A percentile compares a stretch with the other conserved stretches of the same genome.
phyloP scores from a whole-genome alignment of 2,888 invertebrate species.

The Pyrgus malvae region DNA sequence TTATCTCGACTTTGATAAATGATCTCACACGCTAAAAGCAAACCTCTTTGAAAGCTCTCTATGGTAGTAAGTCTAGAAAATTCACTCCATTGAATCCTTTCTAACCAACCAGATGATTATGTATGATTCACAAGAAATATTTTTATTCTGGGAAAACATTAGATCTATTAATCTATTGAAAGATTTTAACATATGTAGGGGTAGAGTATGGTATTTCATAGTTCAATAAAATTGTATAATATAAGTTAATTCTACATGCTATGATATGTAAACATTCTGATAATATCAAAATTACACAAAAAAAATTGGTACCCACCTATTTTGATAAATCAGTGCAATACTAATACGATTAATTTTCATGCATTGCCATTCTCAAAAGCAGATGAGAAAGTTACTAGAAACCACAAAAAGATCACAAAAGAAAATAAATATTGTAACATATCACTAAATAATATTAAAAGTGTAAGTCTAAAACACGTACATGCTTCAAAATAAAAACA shows the following conservation, averaged over 20 bases:
- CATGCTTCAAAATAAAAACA: constrained; percentile 40
- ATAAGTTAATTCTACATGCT: constrained; percentile 8
- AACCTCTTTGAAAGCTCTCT: constrained; percentile 27
- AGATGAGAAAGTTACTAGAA: constrained; percentile 37
- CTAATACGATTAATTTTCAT: constrained; percentile 43
- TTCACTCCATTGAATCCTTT: constrained; percentile 1
- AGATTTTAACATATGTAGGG: background rate
- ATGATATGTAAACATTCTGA: constrained; percentile 14
- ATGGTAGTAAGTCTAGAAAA: constrained; percentile 9
- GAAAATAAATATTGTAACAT: background rate
- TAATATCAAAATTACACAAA: background rate
- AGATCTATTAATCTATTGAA: background rate
- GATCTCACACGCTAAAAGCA: constrained; percentile 26
- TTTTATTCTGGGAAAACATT: constrained; percentile 1
- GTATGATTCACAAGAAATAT: background rate
- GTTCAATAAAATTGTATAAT: background rate
- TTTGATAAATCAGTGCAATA: background rate
- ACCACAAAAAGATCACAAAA: background rate
- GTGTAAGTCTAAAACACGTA: constrained; percentile 30
- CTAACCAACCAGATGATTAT: background rate
- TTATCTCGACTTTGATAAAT: constrained; percentile 7
- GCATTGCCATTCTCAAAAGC: constrained; percentile 67
- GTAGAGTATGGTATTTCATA: background rate
- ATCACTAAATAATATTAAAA: constrained; percentile 28
- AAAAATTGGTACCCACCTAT: background rate